These are phyloP conservation scores for Hipposideros armiger DNA, from an alignment of 2,113 vertebrate genomes.

Conservation along the genomic window DNA sequence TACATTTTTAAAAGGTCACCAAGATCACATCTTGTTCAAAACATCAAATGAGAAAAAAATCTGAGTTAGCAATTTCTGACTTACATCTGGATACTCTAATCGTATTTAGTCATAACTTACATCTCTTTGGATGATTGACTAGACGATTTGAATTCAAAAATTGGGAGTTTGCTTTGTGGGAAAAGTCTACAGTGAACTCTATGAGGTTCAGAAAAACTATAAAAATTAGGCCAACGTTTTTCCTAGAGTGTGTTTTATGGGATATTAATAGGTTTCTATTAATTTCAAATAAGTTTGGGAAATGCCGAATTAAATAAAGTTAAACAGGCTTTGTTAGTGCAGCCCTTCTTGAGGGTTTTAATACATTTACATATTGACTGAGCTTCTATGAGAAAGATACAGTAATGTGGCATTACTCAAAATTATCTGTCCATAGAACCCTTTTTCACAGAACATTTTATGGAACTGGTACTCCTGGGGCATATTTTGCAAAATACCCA, in stretches of 20 bases:
- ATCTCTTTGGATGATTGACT: neutral
- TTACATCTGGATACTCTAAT: slow-evolving; percentile 35
- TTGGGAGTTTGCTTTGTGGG: neutral
- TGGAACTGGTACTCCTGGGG: neutral
- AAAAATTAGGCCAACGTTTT: slow-evolving; percentile 47
- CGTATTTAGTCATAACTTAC: slow-evolving; percentile 14
- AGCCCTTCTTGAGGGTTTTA: neutral
- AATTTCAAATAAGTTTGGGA: neutral
- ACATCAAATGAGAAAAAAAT: slow-evolving; percentile 50
- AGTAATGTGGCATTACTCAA: slow-evolving; percentile 10
- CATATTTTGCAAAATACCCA: slow-evolving; percentile 2
- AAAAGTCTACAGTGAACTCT: slow-evolving; percentile 6
- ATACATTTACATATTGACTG: slow-evolving; percentile 13
- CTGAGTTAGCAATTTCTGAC: slow-evolving; percentile 7
- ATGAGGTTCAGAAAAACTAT: slow-evolving; percentile 8
- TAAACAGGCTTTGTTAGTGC: slow-evolving; percentile 3
- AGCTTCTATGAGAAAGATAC: slow-evolving; percentile 45
- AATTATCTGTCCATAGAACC: neutral
- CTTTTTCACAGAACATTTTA: slow-evolving; percentile 46
- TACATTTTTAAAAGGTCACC: slow-evolving; percentile 27
- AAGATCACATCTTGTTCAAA: slow-evolving; percentile 47
- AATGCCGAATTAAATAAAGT: slow-evolving; percentile 3
- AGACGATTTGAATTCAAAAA: slow-evolving; percentile 23
- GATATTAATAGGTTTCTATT: neutral
- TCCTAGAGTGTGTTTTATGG: neutral